A percentile compares a stretch with the other conserved stretches of the same genome.
phyloP scores from a whole-genome alignment of 2,888 invertebrate genomes.

The Ganaspis brasiliensis region DNA sequence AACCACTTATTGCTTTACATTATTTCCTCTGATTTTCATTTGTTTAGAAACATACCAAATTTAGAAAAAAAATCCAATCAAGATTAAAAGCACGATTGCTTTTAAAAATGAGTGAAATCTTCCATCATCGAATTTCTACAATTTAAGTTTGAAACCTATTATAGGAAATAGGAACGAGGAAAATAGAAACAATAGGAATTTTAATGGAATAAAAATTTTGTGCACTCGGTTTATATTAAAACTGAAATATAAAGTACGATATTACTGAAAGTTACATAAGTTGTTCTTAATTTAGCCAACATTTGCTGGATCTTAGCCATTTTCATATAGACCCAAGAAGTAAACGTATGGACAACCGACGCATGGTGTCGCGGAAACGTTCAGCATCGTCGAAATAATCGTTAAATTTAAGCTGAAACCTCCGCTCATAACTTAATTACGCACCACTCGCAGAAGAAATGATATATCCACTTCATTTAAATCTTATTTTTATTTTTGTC shows the following conservation, averaged over 20 bases:
- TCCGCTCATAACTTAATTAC: slow-evolving; percentile 24
- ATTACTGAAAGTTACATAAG: slow-evolving; percentile 73
- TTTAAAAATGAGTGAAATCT: no score
- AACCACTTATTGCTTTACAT: neutral
- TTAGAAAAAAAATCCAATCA: neutral
- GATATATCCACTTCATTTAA: slow-evolving; percentile 5
- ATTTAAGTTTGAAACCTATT: no score
- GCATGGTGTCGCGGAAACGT: slow-evolving; percentile 42
- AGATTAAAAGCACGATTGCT: no score
- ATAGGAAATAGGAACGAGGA: neutral
- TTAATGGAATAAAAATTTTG: no score
- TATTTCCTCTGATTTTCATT: neutral
- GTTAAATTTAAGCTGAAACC: slow-evolving; percentile 34
- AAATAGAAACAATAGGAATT: neutral
- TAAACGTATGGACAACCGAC: slow-evolving; percentile 38
- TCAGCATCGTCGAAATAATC: slow-evolving; percentile 33
- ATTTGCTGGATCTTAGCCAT: slow-evolving; percentile 73
- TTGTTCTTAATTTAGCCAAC: slow-evolving; percentile 73
- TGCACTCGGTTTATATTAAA: slow-evolving; percentile 21
- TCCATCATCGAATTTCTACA: no score
- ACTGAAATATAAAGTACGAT: slow-evolving; percentile 51
- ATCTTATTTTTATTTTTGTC: neutral
- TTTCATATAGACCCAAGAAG: slow-evolving; percentile 57
- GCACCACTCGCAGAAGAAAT: neutral
- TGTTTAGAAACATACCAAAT: neutral